Evolutionary conservation across 2,113 vertebrate species (phyloP).

Genomic region (Uria lomvia): DNA sequence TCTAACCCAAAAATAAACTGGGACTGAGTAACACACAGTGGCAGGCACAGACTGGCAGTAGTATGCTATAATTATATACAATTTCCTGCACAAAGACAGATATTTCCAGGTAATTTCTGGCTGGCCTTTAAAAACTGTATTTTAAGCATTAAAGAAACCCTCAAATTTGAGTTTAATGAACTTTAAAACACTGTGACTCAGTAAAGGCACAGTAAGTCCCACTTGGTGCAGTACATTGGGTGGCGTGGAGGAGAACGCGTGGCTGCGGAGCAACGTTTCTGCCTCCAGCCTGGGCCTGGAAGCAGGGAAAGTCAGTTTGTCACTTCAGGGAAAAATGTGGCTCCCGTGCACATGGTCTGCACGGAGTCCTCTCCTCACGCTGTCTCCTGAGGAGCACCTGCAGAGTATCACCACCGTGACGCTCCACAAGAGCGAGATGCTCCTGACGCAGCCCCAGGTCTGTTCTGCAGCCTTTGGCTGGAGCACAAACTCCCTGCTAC

Average conservation of each 20-base stretch:
- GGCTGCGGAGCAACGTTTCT: background rate
- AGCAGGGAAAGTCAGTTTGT: background rate
- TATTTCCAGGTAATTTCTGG: slow-evolving; percentile 50
- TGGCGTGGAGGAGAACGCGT: background rate
- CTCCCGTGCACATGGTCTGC: background rate
- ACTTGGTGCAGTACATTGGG: background rate
- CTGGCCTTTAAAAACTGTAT: background rate
- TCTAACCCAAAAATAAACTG: slow-evolving; percentile 15
- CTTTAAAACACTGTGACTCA: background rate
- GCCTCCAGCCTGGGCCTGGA: background rate
- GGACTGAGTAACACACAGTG: slow-evolving; percentile 16
- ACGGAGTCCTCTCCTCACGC: background rate
- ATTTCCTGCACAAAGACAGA: slow-evolving; percentile 43
- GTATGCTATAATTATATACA: slow-evolving; percentile 37
- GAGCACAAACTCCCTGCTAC: background rate
- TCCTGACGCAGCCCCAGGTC: background rate
- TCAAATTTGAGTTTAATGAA: slow-evolving; percentile 15
- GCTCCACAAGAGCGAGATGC: background rate
- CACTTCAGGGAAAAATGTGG: background rate
- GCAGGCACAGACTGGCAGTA: slow-evolving; percentile 21
- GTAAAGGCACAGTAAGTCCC: background rate
- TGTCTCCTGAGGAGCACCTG: background rate
- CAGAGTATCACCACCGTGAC: fast-evolving
- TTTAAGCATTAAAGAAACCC: background rate
- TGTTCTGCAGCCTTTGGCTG: background rate